Conservation (phyloP, 1,140 invertebrate species). For the Meloidogyne floridensis region DNA sequence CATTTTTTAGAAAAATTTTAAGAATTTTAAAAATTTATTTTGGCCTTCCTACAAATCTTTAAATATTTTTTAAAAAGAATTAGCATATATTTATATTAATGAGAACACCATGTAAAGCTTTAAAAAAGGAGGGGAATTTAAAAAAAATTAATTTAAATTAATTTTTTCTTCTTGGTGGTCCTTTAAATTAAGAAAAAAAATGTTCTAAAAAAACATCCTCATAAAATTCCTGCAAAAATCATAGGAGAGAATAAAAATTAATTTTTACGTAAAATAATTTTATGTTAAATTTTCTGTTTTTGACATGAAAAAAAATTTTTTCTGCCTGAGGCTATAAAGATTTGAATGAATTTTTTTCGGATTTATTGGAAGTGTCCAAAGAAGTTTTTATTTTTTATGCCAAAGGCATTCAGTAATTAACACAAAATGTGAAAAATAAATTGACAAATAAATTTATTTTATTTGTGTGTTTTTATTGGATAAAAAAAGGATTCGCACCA, state of each 20-base stretch:
- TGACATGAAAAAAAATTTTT: background rate
- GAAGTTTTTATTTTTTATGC: background rate
- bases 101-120: too few relatives aligned
- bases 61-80: too few relatives aligned
- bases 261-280: background rate
- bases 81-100: too few relatives aligned
- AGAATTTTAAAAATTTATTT: too few relatives aligned
- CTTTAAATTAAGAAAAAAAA: too few relatives aligned
- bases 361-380: background rate
- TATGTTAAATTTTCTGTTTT: background rate
- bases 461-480: background rate
- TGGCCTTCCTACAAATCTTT: too few relatives aligned
- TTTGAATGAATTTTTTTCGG: background rate
- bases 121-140: too few relatives aligned
- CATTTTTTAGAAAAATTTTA: background rate
- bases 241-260: too few relatives aligned
- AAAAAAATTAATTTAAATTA: too few relatives aligned
- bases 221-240: too few relatives aligned
- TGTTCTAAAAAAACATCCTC: too few relatives aligned
- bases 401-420: conserved; percentile 1
- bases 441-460: background rate
- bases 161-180: too few relatives aligned
- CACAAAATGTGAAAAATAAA: background rate
- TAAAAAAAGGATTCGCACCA: conserved; percentile 1
- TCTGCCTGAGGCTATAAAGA: background rate